Base-by-base conservation (phyloP, 2,113 vertebrate species). In the Phylloscopus whistleri region DNA sequence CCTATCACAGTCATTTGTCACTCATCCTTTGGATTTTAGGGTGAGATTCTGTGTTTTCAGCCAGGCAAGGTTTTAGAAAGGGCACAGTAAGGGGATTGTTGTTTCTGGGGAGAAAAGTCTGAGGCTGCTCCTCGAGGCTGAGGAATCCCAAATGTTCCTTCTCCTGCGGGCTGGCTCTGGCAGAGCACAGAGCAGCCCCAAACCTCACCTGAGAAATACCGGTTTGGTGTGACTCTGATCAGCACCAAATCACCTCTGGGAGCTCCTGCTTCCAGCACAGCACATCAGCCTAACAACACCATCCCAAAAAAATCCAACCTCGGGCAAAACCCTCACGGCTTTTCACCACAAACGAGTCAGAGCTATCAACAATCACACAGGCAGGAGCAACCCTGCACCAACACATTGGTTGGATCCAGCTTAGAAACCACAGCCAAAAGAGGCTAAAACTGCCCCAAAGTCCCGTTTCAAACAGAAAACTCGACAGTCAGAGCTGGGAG, bases 401-500 rank as follows among this genome's bases (percentile, higher is more conserved):
- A 70, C 1, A 80, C 30, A 39, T 7, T 3, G 46, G 39, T 7
- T 16, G 2, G 17, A 4, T 46, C 55, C 31, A 62, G 30, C n/a
- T 62, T 21, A 41, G 56, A 63, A 62, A 67, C 9, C 22, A 10
- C 51, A 31, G 23, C 23, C 77, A 49, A 85, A 68, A 35, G 0
- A 56, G 33, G 9, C 4, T 31, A 4, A 68, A 23, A 11, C 6
- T 41, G 26, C 10, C 10, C 41, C 60, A n/a, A 30, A 78, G 6
- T n/a, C 24, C 19, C 19, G 4, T 4, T 22, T 7, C 26, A 70
- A 35, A 67, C 22, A 74, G 18, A 35, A 88, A 90, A 6, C 6
- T 4, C 0, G 0, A 4, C 1, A 18, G 24, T 9, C 35, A n/a
- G 26, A 56, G 23, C 30, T 35, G 66, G n/a, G 14, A 21, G 20